Conservation (phyloP, 1,140 invertebrate genomes). For the Hyles vespertilio region DNA sequence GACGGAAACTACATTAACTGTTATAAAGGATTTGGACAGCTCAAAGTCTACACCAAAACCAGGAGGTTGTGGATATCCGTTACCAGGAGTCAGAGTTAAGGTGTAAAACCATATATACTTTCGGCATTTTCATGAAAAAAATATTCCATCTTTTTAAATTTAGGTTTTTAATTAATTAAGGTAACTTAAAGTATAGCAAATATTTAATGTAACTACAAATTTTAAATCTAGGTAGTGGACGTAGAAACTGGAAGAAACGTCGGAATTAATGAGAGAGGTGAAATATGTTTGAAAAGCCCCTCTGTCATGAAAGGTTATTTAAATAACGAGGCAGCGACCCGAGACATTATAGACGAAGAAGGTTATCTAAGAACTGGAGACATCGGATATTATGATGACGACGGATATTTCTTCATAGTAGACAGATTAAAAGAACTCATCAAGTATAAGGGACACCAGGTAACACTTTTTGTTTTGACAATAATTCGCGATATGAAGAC, state of each 20-base stretch:
- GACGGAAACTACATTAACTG: slow-evolving; percentile 26
- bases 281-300: slow-evolving; percentile 80
- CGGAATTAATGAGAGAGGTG: slow-evolving; percentile 76
- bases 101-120: slow-evolving; percentile 19
- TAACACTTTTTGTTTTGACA: slow-evolving; percentile 27
- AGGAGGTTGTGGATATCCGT: slow-evolving; percentile 39
- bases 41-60: slow-evolving; percentile 47
- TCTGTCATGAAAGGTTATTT: slow-evolving; percentile 80
- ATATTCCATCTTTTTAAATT: too few species aligned
- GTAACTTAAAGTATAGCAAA: too few species aligned
- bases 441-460: slow-evolving; percentile 87
- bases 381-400: slow-evolving; percentile 82
- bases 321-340: slow-evolving; percentile 78
- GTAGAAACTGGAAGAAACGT: slow-evolving; percentile 73
- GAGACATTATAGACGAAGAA: slow-evolving; percentile 79
- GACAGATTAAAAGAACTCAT: slow-evolving; percentile 88
- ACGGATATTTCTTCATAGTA: slow-evolving; percentile 82
- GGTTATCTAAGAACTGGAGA: slow-evolving; percentile 89
- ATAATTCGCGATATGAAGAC: too few species aligned
- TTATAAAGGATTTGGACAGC: not conserved
- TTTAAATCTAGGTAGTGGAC: slow-evolving; percentile 67
- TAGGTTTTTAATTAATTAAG: too few species aligned
- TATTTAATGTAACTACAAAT: too few species aligned
- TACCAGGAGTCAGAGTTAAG: slow-evolving; percentile 48
- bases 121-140: too few species aligned